Evolutionary conservation across 2,113 vertebrate species (phyloP), one percentile per base, ranked within the genome.

Genomic region (Smithornis capensis): DNA sequence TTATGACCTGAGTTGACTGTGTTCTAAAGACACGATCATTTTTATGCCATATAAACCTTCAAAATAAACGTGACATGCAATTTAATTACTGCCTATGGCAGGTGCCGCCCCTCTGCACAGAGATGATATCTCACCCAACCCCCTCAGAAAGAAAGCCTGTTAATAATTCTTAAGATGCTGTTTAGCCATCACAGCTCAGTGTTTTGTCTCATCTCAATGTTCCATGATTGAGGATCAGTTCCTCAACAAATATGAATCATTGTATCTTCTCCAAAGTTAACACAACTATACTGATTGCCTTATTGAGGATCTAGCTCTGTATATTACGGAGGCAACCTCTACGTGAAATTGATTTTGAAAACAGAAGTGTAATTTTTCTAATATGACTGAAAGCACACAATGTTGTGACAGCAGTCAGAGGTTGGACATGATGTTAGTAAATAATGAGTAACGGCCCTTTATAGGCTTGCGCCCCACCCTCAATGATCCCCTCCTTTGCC

Each of bases 281-380:
- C 88, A 80, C 57, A 89, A 59, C 68, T 77, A 52, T 71, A 71
- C 71, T 90, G 92, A 84, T 91, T 82, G 79, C 76, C 76, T 90
- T 94, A 79, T 42, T 95, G 88, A 92, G 69, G 85, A 87, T 84
- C 73, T 75, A 92, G 68, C 83, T 88, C 77, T 42, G 31, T 60
- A 17, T 75, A 88, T 89, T 87, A 77, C 45, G 38, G 69, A 78
- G 62, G 77, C 73, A 96, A 75, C 76, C 82, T 93, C 88, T 87
- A 56, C 62, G 82, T 87, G n/a, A 95, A 92, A 93, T 93, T 90
- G 83, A 90, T 93, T 96, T 96, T 94, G 94, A 88, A 96, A 90
- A 73, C 88, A 92, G 60, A 93, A 86, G 71, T 81, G 83, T 45
- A 88, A 81, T 92, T 96, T 91, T 95, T 86, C 69, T 92, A 91